These are phyloP conservation scores for Nasonovia ribisnigri DNA, from an alignment of 2,888 invertebrate species.

Conservation along the genomic window DNA sequence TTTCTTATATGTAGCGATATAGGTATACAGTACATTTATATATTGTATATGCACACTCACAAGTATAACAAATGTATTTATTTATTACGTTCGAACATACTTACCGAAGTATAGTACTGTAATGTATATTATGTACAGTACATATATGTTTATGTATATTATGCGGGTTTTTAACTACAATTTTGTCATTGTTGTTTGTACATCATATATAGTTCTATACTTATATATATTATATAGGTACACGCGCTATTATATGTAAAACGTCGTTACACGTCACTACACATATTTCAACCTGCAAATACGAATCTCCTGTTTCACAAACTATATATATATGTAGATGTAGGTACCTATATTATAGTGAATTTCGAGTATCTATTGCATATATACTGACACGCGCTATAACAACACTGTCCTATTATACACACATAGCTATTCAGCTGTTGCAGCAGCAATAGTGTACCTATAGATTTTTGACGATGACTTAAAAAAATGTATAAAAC, in stretches of 20 bases:
- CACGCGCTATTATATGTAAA: background rate
- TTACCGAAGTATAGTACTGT: background rate
- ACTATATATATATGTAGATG: background rate
- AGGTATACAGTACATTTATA: background rate
- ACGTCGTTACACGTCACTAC: constrained; percentile 22
- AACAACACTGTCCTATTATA: background rate
- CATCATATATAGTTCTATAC: background rate
- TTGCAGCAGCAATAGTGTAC: background rate
- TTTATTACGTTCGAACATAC: background rate
- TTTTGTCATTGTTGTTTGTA: constrained; percentile 35
- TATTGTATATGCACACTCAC: background rate
- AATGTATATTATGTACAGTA: too few species aligned
- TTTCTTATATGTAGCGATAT: background rate
- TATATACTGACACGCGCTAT: background rate
- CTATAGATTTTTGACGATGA: background rate
- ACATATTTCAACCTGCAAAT: background rate
- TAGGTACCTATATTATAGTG: background rate
- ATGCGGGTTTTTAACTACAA: background rate
- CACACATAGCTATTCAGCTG: background rate
- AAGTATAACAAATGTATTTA: background rate
- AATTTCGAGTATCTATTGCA: background rate
- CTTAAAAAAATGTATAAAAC: background rate
- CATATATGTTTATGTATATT: background rate
- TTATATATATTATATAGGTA: background rate
- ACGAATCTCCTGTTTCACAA: constrained; percentile 34